Conservation (phyloP, 2,888 invertebrate species). For the Torymus auratus region DNA sequence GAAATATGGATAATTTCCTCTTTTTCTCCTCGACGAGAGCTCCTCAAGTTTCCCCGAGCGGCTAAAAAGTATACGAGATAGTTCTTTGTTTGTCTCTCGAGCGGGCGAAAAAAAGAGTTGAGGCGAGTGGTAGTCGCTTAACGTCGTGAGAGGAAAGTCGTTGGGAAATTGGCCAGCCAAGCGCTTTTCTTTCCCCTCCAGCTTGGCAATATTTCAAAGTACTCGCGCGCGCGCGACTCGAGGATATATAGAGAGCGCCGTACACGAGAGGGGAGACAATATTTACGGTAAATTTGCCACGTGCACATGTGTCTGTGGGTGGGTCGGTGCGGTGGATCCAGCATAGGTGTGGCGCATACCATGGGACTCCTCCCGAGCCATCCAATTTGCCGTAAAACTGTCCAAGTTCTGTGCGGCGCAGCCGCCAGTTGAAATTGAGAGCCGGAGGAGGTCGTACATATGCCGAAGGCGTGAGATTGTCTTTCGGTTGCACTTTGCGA, state of each 20-base stretch:
- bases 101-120: not conserved
- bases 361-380: not conserved
- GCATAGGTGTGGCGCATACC: not conserved
- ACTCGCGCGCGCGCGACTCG: not conserved
- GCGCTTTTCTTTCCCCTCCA: not conserved
- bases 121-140: slow-evolving; percentile 3
- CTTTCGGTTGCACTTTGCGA: no score
- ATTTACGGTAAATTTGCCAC: slow-evolving; percentile 24
- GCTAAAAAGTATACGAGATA: no score
- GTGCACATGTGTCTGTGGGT: not conserved
- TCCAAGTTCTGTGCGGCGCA: slow-evolving; percentile 28
- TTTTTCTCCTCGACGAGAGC: no score
- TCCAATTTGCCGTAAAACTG: slow-evolving; percentile 49
- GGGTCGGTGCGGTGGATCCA: not conserved
- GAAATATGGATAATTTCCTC: no score
- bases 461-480: no score
- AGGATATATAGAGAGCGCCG: not conserved
- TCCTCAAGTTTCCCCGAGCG: no score
- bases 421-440: slow-evolving; percentile 14
- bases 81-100: no score
- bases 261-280: slow-evolving; percentile 1
- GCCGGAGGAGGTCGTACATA: not conserved
- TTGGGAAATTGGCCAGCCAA: slow-evolving; percentile 43
- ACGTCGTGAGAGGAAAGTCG: slow-evolving; percentile 7
- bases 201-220: slow-evolving; percentile 46